Conservation (phyloP, 2,113 vertebrate species). For the Pseudorectes ferrugineus region DNA sequence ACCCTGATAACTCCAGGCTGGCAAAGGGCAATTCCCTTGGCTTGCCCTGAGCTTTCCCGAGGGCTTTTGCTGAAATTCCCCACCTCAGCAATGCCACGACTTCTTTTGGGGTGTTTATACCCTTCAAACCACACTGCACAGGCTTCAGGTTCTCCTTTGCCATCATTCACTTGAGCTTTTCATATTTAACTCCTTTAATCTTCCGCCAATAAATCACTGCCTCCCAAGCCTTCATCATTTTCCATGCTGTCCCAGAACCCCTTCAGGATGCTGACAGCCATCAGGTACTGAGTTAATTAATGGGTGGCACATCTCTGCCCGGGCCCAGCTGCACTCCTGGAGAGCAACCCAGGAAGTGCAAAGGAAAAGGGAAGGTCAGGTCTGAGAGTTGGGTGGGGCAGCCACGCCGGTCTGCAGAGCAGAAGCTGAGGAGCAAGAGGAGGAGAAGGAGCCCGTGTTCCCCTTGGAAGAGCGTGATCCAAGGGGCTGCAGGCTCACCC, state of each 20-base stretch:
- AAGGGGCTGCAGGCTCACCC: rapidly evolving
- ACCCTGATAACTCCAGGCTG: neutral
- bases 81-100: neutral
- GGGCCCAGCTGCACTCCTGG: neutral
- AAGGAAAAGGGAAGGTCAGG: neutral
- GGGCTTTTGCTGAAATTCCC: neutral
- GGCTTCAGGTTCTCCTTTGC: neutral
- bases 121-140: neutral
- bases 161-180: neutral
- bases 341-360: neutral
- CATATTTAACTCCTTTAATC: conserved; percentile 18
- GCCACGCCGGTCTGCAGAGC: neutral
- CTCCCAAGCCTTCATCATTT: neutral
- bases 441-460: neutral
- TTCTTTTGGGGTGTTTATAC: neutral
- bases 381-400: neutral
- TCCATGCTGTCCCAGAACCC: neutral
- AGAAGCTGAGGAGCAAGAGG: neutral
- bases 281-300: neutral
- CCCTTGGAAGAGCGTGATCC: neutral
- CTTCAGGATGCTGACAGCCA: neutral
- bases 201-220: neutral
- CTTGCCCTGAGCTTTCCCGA: neutral
- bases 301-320: neutral
- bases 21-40: neutral